phyloP scores from a whole-genome alignment of 1,140 invertebrate species.

The Megathymus violae region DNA sequence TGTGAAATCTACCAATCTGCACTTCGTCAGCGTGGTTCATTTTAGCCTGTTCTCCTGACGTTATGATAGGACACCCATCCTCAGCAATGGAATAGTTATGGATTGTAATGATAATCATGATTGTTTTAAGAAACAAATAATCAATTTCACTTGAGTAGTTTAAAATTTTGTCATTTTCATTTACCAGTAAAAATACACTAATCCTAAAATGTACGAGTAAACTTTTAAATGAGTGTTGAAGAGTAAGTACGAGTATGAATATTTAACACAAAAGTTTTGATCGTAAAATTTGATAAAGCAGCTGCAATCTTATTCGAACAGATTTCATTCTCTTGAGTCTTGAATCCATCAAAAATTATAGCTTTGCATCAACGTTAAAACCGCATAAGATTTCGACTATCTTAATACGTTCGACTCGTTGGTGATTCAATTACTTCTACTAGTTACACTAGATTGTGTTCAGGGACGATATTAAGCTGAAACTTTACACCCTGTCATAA shows the following conservation, averaged over 20 bases:
- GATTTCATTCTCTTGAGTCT: constrained; percentile 4
- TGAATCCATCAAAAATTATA: constrained; percentile 1
- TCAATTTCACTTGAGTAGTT: no score
- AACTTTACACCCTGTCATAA: constrained; percentile 26
- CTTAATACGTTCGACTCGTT: constrained; percentile 4
- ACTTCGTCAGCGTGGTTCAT: no score
- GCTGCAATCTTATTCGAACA: constrained; percentile 3
- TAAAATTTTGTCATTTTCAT: not conserved
- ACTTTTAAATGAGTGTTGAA: not conserved
- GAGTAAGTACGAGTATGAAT: constrained; percentile 5
- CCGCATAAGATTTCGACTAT: constrained; percentile 12
- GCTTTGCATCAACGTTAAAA: constrained; percentile 3
- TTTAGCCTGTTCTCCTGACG: no score
- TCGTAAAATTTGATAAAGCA: constrained; percentile 11
- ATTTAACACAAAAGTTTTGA: constrained; percentile 8
- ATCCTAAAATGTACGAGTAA: not conserved
- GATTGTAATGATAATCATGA: no score
- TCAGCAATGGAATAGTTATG: no score
- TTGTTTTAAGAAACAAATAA: no score
- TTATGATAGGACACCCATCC: no score
- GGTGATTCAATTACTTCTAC: constrained; percentile 29
- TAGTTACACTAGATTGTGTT: constrained; percentile 5
- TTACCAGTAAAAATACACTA: not conserved
- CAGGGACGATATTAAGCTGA: constrained; percentile 27
- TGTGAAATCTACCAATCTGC: no score